These are phyloP conservation scores for Amphiprion clarkii DNA, from an alignment of 2,797 vertebrate genomes.

Conservation along the genomic window DNA sequence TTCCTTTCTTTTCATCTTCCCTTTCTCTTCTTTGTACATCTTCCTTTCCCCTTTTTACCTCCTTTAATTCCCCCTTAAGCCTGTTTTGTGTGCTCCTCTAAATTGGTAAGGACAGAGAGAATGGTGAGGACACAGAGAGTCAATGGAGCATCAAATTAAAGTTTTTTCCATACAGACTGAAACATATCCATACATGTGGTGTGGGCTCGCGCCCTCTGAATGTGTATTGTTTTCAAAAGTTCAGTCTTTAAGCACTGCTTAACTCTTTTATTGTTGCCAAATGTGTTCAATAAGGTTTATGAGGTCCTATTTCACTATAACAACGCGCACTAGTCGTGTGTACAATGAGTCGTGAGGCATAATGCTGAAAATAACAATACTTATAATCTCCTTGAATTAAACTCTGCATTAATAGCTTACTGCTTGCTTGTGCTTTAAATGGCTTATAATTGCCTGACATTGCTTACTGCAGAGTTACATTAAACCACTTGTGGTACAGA, in stretches of 20 bases:
- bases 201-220: not conserved
- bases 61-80: not conserved
- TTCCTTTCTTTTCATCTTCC: not conserved
- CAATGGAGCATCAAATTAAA: not conserved
- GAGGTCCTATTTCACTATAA: too few relatives aligned
- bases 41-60: not conserved
- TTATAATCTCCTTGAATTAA: too few relatives aligned
- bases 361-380: too few relatives aligned
- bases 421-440: not conserved
- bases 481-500: not conserved
- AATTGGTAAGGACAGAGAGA: not conserved
- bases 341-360: too few relatives aligned
- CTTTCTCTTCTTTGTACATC: not conserved
- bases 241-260: not conserved
- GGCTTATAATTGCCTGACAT: not conserved
- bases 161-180: not conserved
- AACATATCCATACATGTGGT: not conserved
- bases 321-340: too few relatives aligned
- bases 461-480: not conserved
- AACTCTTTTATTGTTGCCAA: not conserved
- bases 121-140: not conserved
- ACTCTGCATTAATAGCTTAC: too few relatives aligned
- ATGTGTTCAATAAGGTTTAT: not conserved
- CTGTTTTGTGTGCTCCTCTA: not conserved
- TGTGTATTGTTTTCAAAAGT: not conserved